These are phyloP conservation scores for Leptopilina drosophilae DNA, from an alignment of 2,888 invertebrate species.

Conservation along the genomic window DNA sequence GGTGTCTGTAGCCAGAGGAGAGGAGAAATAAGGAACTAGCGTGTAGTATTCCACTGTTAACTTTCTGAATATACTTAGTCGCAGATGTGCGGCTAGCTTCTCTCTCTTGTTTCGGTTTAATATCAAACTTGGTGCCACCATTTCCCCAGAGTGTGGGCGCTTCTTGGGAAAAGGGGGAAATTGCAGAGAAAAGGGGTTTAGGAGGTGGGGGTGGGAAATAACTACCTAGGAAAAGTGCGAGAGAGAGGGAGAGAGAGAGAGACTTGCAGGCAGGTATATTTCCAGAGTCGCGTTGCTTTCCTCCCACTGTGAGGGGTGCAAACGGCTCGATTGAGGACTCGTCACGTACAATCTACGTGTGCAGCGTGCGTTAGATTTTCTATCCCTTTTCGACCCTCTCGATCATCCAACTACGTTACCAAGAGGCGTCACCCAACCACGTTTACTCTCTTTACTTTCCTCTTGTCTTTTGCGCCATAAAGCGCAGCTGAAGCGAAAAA, in stretches of 20 bases:
- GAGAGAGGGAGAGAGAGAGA: background rate
- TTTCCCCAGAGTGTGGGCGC: background rate
- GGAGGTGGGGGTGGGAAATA: no score
- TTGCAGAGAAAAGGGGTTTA: no score
- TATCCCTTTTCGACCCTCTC: slow-evolving; percentile 25
- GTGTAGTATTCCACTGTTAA: slow-evolving; percentile 14
- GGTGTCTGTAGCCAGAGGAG: background rate
- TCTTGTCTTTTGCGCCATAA: slow-evolving; percentile 41
- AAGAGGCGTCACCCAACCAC: slow-evolving; percentile 33
- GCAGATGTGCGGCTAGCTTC: slow-evolving; percentile 25
- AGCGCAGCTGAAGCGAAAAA: slow-evolving; percentile 37
- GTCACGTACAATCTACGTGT: slow-evolving; percentile 66
- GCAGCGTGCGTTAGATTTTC: slow-evolving; percentile 61
- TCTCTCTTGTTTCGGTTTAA: slow-evolving; percentile 32
- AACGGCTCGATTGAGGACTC: slow-evolving; percentile 55
- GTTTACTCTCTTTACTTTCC: slow-evolving; percentile 41
- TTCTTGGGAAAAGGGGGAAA: no score
- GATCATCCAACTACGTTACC: slow-evolving; percentile 35
- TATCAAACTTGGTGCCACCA: slow-evolving; percentile 27
- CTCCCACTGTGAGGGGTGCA: slow-evolving; percentile 8
- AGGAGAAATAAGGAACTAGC: slow-evolving; percentile 14
- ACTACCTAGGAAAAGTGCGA: background rate
- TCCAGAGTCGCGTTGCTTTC: slow-evolving; percentile 14
- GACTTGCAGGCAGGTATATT: background rate
- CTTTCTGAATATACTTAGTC: slow-evolving; percentile 39